Evolutionary conservation across 2,888 invertebrate species (phyloP).

Genomic region (Euzetes globulus): DNA sequence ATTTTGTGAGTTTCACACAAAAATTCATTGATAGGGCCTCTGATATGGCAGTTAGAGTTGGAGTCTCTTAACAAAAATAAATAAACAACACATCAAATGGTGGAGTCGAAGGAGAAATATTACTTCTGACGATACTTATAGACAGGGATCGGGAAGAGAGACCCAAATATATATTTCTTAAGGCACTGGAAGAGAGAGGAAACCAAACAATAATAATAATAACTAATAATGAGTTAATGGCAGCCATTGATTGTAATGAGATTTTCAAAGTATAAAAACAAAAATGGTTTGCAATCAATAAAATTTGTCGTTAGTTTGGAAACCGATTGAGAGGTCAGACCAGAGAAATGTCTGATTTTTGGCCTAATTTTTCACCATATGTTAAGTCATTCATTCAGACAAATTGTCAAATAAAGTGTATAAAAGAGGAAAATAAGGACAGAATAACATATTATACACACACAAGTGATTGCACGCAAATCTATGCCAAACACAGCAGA

Average conservation of each 20-base stretch:
- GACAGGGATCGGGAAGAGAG: background rate
- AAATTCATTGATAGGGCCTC: conserved; percentile 10
- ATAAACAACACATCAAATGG: conserved; percentile 4
- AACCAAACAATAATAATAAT: background rate
- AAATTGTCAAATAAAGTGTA: conserved; percentile 16
- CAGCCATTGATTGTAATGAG: background rate
- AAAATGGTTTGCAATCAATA: background rate
- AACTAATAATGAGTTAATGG: background rate
- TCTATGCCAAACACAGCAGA: conserved; percentile 6
- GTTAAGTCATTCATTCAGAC: conserved; percentile 9
- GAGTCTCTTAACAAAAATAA: conserved; percentile 23
- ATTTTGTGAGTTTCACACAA: background rate
- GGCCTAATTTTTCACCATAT: conserved; percentile 22
- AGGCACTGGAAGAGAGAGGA: background rate
- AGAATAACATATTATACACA: background rate
- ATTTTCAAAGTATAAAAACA: background rate
- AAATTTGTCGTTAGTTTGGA: background rate
- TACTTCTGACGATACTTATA: background rate
- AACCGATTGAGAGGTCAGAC: background rate
- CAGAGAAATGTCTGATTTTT: background rate
- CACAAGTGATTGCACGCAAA: conserved; percentile 28
- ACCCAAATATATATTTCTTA: background rate
- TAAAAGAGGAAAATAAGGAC: conserved; percentile 20
- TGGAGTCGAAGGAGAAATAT: background rate
- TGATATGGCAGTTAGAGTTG: conserved; percentile 4